Evolutionary conservation across 2,888 invertebrate genomes (phyloP).

Genomic region (Napeogenes sylphis): DNA sequence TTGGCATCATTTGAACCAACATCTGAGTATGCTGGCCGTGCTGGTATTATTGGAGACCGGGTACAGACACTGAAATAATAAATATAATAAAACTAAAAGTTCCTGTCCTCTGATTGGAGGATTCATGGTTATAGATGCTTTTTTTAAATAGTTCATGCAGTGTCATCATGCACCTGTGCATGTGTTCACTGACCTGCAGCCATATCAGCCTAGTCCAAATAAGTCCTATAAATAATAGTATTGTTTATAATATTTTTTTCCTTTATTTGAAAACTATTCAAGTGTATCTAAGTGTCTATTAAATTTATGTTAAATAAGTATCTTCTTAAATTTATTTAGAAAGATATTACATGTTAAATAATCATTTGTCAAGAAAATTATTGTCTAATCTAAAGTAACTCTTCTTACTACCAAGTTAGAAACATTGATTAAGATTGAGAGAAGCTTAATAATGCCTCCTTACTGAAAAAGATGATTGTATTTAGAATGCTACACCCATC

Average conservation of each 20-base stretch:
- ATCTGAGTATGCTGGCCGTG: constrained; percentile 85
- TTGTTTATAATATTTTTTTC: not conserved
- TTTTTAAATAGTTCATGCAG: constrained; percentile 33
- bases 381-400: too few relatives aligned
- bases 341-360: too few relatives aligned
- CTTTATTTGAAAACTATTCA: not conserved
- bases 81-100: not conserved
- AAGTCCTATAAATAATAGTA: constrained; percentile 54
- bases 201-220: constrained; percentile 60
- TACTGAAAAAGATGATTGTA: too few relatives aligned
- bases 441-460: too few relatives aligned
- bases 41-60: constrained; percentile 89
- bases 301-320: not conserved
- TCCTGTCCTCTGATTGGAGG: not conserved
- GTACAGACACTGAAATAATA: constrained; percentile 82
- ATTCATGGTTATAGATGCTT: not conserved
- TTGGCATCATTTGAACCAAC: constrained; percentile 52
- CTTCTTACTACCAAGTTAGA: too few relatives aligned
- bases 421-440: too few relatives aligned
- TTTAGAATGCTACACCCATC: too few relatives aligned
- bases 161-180: constrained; percentile 23
- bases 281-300: not conserved
- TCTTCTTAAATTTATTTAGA: too few relatives aligned
- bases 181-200: constrained; percentile 49
- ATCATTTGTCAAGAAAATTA: too few relatives aligned